Conservation (phyloP, 2,113 vertebrate species). For the Rhinoderma darwinii region DNA sequence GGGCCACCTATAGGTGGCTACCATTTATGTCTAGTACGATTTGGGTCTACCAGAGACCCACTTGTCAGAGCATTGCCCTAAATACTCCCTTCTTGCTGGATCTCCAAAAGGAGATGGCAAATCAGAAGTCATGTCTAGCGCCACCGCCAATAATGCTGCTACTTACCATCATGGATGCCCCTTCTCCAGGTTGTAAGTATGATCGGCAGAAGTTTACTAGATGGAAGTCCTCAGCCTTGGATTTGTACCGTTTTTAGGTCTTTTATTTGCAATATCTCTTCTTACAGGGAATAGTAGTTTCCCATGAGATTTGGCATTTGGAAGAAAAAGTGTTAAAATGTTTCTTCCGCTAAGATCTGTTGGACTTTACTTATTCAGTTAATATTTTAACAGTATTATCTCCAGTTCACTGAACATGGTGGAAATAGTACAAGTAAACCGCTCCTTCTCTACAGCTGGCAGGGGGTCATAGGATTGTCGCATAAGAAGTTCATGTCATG, state of each 20-base stretch:
- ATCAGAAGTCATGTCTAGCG: too few species aligned
- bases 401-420: neutral
- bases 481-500: neutral
- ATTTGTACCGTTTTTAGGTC: neutral
- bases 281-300: neutral
- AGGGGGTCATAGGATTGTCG: neutral
- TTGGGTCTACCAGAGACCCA: too few species aligned
- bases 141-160: too few species aligned
- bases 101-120: neutral
- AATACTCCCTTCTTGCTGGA: neutral
- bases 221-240: neutral
- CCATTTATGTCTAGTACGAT: too few species aligned
- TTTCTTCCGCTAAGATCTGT: neutral
- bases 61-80: neutral
- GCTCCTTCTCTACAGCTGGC: neutral
- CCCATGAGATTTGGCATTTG: neutral
- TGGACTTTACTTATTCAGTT: neutral
- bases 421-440: neutral
- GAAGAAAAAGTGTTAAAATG: slow-evolving; percentile 8
- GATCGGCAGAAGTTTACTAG: neutral
- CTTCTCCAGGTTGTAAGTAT: too few species aligned
- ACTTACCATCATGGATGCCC: too few species aligned
- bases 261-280: neutral
- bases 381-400: slow-evolving; percentile 3
- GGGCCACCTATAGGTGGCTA: too few species aligned